Conservation (phyloP, 2,113 vertebrate species). For the Dicaeum eximium region DNA sequence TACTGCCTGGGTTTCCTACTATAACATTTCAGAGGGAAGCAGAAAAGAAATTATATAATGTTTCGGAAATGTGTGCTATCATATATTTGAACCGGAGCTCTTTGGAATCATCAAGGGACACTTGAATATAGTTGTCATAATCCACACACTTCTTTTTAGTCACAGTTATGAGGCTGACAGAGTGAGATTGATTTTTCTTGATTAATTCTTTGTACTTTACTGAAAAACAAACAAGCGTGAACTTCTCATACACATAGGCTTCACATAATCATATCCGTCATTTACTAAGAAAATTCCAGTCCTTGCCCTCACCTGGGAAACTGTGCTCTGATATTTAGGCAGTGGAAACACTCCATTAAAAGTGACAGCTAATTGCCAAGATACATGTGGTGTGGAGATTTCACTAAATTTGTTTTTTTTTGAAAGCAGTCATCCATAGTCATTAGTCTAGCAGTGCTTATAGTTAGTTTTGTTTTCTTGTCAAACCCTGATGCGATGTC, state of each 20-base stretch:
- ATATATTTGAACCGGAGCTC: not conserved
- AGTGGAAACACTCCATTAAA: not conserved
- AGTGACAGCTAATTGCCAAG: not conserved
- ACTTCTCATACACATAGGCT: not conserved
- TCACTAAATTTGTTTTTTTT: not conserved
- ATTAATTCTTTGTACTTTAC: not conserved
- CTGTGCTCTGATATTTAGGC: not conserved
- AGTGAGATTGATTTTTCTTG: not conserved
- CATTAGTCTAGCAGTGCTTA: not conserved
- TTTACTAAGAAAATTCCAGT: not conserved
- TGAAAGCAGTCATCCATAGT: not conserved
- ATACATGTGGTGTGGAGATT: not conserved
- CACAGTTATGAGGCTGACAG: not conserved
- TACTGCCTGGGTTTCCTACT: not conserved
- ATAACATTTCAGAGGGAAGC: not conserved
- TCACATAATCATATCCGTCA: fast-evolving
- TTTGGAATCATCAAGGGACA: not conserved
- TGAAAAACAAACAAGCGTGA: not conserved
- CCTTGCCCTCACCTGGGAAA: not conserved
- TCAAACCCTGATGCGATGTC: not conserved
- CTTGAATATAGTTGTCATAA: not conserved
- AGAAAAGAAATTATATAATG: not conserved
- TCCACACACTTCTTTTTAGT: not conserved
- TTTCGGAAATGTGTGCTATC: not conserved
- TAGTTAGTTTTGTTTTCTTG: not conserved